Evolutionary conservation across 2,113 vertebrate genomes (phyloP), one percentile per base, ranked within the genome.

Genomic region (Mustela lutreola): DNA sequence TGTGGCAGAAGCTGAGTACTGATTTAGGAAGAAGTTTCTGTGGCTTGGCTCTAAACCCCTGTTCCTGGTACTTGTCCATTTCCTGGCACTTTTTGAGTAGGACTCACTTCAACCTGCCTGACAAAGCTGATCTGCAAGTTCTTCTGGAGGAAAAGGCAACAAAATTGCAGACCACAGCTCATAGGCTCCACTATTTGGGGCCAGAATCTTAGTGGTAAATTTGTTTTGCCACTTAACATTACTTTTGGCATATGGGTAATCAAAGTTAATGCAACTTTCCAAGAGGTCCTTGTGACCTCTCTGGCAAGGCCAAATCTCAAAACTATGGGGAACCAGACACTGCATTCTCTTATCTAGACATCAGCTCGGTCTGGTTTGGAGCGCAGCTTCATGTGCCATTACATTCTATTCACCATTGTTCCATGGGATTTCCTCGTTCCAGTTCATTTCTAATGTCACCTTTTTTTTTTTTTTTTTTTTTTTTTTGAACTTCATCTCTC

Each of bases 251-350:
- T 0, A 0, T 45, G 50, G 65, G 91, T 85, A 85, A 58, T 50
- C 89, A 86, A 79, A 62, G 76, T 81, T 84, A 73, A 89, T 60
- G 19, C 36, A 94, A 60, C 39, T 85, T 75, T 94, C 84, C 65
- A 67, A 79, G 85, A 70, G 85, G 82, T 36, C 86, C 89, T 78
- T 79, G 79, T 92, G 60, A 93, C 86, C 79, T 89, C 71, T 79
- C 36, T 36, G 63, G 70, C 70, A 33, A 42, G n/a, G 89, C 81
- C 91, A 91, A 60, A 48, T 85, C 31, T 92, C 88, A 76, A 28
- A 60, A 24, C 36, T 45, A 7, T 12, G 19, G 42, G 15, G 42
- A 39, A 50, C 50, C 21, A 24, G 65, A 79, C 7, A 16, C 80
- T 50, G 4, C 42, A 4, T 2, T 60, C 16, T 62, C 58, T 93